Conservation (phyloP, 2,113 vertebrate genomes). For the Corythornis madagascariensis region DNA sequence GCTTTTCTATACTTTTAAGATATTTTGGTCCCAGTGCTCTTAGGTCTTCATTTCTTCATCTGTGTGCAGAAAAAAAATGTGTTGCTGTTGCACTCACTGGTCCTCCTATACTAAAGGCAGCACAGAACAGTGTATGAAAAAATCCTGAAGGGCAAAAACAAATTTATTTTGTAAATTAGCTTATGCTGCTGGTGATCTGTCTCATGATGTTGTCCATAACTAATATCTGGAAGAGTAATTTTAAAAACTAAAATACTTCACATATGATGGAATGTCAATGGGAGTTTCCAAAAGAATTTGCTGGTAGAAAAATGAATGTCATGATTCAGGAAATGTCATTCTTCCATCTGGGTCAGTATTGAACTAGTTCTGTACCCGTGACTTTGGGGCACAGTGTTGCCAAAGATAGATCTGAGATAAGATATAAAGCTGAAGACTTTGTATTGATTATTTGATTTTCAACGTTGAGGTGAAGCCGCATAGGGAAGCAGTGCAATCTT, state of each 20-base stretch:
- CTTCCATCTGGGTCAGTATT: background rate
- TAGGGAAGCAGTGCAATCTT: background rate
- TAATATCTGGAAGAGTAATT: background rate
- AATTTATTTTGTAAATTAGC: background rate
- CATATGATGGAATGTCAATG: background rate
- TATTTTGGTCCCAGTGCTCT: background rate
- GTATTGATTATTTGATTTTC: conserved; percentile 45
- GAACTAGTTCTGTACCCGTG: background rate
- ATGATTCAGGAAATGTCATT: background rate
- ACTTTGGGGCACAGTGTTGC: background rate
- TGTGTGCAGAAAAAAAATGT: background rate
- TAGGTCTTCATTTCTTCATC: background rate
- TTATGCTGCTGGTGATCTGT: background rate
- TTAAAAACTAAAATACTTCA: background rate
- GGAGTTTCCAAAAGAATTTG: background rate
- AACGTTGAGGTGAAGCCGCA: background rate
- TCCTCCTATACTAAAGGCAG: background rate
- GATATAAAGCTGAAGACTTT: conserved; percentile 18
- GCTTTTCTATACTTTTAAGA: background rate
- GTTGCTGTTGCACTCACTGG: background rate
- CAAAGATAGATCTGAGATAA: conserved; percentile 41
- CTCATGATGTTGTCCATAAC: background rate
- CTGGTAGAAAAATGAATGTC: background rate
- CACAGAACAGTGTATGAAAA: background rate
- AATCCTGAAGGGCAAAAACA: background rate